phyloP scores from a whole-genome alignment of 1,140 invertebrate species.

The Atta colombica region DNA sequence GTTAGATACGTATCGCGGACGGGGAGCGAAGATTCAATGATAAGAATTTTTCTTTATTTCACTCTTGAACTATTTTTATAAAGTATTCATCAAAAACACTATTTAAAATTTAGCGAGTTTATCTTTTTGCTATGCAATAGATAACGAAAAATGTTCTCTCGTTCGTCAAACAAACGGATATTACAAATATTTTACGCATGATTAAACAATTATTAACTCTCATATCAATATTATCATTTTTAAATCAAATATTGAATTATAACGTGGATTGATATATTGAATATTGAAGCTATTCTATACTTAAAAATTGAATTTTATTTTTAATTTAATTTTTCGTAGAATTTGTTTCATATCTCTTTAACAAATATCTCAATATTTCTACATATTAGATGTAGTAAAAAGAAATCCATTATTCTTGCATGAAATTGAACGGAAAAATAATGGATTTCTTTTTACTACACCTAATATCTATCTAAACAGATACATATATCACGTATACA shows the following conservation, averaged over 20 bases:
- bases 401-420: too few species aligned
- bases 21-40: background rate
- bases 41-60: background rate
- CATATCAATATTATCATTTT: background rate
- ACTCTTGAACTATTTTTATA: background rate
- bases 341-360: background rate
- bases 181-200: background rate
- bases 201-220: background rate
- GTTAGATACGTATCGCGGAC: background rate
- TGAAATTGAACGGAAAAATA: too few species aligned
- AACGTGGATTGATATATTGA: background rate
- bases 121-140: background rate
- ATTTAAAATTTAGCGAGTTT: background rate
- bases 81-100: background rate
- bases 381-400: background rate
- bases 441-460: too few species aligned
- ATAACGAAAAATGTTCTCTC: background rate
- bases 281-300: background rate
- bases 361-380: background rate
- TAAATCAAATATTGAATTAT: background rate
- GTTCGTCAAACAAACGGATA: background rate
- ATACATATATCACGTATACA: background rate
- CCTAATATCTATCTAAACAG: background rate
- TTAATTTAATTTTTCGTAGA: conserved; percentile 2
- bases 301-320: conserved; percentile 5